These are phyloP conservation scores for Melanotaenia maccullochi DNA, from an alignment of 2,797 vertebrate species.

Conservation along the genomic window DNA sequence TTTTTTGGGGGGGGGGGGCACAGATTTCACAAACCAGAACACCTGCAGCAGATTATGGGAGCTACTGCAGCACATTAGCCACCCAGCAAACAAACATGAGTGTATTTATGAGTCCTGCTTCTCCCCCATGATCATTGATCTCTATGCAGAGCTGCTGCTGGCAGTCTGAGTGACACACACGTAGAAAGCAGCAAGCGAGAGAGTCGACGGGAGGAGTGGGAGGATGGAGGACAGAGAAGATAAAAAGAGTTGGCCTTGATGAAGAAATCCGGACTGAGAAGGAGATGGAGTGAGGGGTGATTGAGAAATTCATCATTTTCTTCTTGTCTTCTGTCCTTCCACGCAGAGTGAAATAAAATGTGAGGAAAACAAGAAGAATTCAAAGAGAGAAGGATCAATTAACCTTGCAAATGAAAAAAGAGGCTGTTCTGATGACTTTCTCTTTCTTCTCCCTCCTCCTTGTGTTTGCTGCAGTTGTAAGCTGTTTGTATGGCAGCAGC, in stretches of 20 bases:
- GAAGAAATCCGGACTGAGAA: slow-evolving; percentile 21
- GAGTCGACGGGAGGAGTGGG: slow-evolving; percentile 38
- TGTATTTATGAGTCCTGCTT: not conserved
- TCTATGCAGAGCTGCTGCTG: slow-evolving; percentile 1
- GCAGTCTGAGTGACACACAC: slow-evolving; percentile 15
- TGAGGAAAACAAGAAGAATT: not conserved
- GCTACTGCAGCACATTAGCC: slow-evolving; percentile 25
- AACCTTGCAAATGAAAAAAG: slow-evolving; percentile 25
- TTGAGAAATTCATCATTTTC: not conserved
- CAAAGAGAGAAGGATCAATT: slow-evolving; percentile 20
- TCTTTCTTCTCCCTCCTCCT: slow-evolving; percentile 23
- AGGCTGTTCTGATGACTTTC: slow-evolving; percentile 47
- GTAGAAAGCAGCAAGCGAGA: slow-evolving; percentile 14
- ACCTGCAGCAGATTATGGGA: slow-evolving; percentile 13
- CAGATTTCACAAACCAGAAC: slow-evolving; percentile 3
- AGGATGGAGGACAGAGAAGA: slow-evolving; percentile 29
- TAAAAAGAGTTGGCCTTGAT: slow-evolving; percentile 50
- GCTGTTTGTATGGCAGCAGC: slow-evolving; percentile 24
- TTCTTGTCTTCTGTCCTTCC: slow-evolving; percentile 5
- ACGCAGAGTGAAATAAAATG: not conserved
- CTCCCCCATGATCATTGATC: slow-evolving; percentile 7
- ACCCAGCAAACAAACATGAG: not conserved
- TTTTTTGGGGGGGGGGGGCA: not conserved
- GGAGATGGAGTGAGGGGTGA: slow-evolving; percentile 10
- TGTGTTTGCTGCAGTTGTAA: slow-evolving; percentile 53